Percentiles rank a stretch among this genome's conserved stretches.
Evolutionary conservation across 2,797 vertebrate genomes (phyloP).

Genomic region (Chloroceryle inda): DNA sequence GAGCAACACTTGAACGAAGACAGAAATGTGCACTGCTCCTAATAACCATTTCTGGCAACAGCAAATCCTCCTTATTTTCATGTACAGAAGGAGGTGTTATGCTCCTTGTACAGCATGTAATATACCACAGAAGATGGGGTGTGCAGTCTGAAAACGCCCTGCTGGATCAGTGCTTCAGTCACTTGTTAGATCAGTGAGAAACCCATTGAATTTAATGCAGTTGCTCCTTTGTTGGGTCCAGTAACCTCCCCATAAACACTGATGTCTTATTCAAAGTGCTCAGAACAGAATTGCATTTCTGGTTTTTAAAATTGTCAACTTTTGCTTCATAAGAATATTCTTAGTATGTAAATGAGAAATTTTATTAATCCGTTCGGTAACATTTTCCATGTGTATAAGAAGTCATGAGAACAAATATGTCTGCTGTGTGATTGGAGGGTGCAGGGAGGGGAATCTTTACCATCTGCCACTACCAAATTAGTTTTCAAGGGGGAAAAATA

Average conservation of each 20-base stretch:
- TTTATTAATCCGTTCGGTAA: constrained; percentile 18
- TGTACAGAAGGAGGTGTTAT: background rate
- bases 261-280: background rate
- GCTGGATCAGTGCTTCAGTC: background rate
- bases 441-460: constrained; percentile 26
- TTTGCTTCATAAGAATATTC: background rate
- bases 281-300: background rate
- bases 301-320: background rate
- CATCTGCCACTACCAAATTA: constrained; percentile 64
- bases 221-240: background rate
- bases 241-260: background rate
- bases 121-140: background rate
- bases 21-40: background rate
- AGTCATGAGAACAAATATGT: background rate
- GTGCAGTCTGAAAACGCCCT: background rate
- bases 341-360: constrained; percentile 14
- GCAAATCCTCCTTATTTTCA: background rate
- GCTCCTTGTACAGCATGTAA: background rate
- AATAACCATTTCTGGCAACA: background rate
- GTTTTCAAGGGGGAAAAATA: constrained; percentile 40
- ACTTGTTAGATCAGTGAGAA: background rate
- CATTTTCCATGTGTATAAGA: background rate
- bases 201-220: background rate
- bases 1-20: background rate
- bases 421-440: constrained; percentile 39